Conservation (phyloP, 1,140 invertebrate species). For the Drosophila elegans region DNA sequence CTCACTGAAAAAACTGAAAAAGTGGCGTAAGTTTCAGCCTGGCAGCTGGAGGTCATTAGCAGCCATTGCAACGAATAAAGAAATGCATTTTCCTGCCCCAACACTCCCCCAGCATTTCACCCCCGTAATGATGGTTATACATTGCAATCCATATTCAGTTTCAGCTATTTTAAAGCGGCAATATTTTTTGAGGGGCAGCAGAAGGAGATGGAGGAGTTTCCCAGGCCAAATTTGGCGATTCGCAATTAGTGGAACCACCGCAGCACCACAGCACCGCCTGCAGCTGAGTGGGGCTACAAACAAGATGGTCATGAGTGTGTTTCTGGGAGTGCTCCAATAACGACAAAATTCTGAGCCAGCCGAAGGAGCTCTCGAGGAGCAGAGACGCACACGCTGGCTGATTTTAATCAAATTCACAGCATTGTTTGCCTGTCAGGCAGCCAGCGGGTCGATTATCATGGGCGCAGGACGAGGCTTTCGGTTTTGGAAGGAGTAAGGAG, state of each 20-base stretch:
- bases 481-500: constrained; percentile 22
- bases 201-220: constrained; percentile 11
- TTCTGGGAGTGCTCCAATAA: constrained; percentile 46
- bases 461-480: constrained; percentile 52
- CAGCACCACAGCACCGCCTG: constrained; percentile 62
- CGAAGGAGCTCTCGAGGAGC: constrained; percentile 45
- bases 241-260: constrained; percentile 76
- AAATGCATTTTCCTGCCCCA: constrained; percentile 24
- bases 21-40: constrained; percentile 15
- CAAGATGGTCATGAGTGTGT: constrained; percentile 52
- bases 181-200: constrained; percentile 2
- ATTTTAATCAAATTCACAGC: constrained; percentile 85
- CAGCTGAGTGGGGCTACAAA: constrained; percentile 50
- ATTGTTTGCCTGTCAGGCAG: constrained; percentile 84
- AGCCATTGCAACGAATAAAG: constrained; percentile 31
- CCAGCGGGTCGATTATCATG: constrained; percentile 72
- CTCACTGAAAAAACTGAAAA: background rate
- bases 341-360: constrained; percentile 52
- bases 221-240: constrained; percentile 66
- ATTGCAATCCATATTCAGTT: constrained; percentile 6
- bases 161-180: constrained; percentile 11
- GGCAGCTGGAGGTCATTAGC: constrained; percentile 59
- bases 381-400: constrained; percentile 77
- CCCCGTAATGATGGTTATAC: constrained; percentile 23
- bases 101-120: background rate